Conservation (phyloP, 1,140 invertebrate species). For the Drosophila nannoptera region DNA sequence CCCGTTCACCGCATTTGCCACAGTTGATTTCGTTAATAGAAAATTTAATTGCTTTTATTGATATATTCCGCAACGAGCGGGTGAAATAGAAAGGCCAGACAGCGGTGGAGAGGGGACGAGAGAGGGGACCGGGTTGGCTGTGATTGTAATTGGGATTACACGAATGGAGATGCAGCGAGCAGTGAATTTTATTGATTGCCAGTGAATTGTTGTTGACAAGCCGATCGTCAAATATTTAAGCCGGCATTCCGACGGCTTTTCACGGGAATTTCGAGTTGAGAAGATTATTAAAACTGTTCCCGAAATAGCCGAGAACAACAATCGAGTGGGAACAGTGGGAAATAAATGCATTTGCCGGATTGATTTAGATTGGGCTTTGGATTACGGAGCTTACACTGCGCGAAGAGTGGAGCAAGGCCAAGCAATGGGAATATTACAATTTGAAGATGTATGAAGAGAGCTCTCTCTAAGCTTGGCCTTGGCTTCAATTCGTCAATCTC, state of each 20-base stretch:
- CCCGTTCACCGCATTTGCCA: constrained; percentile 40
- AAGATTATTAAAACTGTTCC: neutral
- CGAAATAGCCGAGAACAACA: neutral
- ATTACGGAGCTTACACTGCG: too few relatives aligned
- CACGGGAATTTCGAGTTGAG: neutral
- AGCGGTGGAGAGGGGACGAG: too few relatives aligned
- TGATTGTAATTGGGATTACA: constrained; percentile 48
- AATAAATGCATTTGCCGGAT: too few relatives aligned
- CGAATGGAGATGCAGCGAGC: constrained; percentile 23
- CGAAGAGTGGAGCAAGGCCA: too few relatives aligned
- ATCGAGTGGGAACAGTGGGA: too few relatives aligned
- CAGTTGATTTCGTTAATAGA: constrained; percentile 73
- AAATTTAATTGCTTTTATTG: constrained; percentile 75
- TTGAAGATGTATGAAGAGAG: too few relatives aligned
- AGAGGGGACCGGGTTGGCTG: neutral
- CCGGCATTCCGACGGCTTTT: neutral
- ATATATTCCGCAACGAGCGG: constrained; percentile 39
- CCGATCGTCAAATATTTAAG: constrained; percentile 20
- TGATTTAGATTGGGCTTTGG: too few relatives aligned
- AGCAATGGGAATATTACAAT: too few relatives aligned
- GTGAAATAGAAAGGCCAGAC: too few relatives aligned
- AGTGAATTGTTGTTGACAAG: constrained; percentile 14
- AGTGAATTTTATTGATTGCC: constrained; percentile 40
- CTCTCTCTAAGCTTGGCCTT: neutral
- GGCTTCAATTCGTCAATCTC: neutral